These are phyloP conservation scores for Megastigmus dorsalis DNA, from an alignment of 2,888 invertebrate species.

Conservation along the genomic window DNA sequence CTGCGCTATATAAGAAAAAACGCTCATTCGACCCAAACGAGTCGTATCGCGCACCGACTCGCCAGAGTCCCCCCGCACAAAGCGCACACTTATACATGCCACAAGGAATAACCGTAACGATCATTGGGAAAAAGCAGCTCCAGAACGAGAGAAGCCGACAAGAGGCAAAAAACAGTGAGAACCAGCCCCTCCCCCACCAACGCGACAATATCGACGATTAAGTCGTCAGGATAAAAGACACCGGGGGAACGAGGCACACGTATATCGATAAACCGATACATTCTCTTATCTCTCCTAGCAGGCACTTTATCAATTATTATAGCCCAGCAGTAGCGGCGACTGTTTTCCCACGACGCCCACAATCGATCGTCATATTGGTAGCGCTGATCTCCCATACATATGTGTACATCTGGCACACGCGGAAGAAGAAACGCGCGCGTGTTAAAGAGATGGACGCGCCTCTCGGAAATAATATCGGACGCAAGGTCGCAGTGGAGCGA, in stretches of 20 bases:
- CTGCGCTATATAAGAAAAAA: too few relatives aligned
- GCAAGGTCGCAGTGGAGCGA: not conserved
- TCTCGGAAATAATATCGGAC: not conserved
- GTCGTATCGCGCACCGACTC: not conserved
- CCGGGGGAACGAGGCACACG: not conserved
- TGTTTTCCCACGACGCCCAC: slow-evolving; percentile 38
- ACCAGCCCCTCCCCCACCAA: not conserved
- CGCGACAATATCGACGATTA: slow-evolving; percentile 40
- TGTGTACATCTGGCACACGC: not conserved
- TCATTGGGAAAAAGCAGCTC: not conserved
- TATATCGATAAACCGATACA: slow-evolving; percentile 28
- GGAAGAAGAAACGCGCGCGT: too few relatives aligned
- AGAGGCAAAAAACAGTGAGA: not conserved
- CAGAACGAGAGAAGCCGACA: not conserved
- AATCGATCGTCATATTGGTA: not conserved
- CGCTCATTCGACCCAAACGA: slow-evolving; percentile 5
- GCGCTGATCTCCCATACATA: not conserved
- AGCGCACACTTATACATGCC: too few relatives aligned
- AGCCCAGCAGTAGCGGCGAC: not conserved
- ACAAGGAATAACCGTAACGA: too few relatives aligned
- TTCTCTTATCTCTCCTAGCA: slow-evolving; percentile 27
- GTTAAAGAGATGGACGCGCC: not conserved
- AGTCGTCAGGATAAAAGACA: slow-evolving; percentile 41
- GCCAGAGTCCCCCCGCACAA: not conserved
- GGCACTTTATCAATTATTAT: slow-evolving; percentile 47